These are phyloP conservation scores for Spizella passerina DNA, from an alignment of 2,797 vertebrate species.

Conservation along the genomic window DNA sequence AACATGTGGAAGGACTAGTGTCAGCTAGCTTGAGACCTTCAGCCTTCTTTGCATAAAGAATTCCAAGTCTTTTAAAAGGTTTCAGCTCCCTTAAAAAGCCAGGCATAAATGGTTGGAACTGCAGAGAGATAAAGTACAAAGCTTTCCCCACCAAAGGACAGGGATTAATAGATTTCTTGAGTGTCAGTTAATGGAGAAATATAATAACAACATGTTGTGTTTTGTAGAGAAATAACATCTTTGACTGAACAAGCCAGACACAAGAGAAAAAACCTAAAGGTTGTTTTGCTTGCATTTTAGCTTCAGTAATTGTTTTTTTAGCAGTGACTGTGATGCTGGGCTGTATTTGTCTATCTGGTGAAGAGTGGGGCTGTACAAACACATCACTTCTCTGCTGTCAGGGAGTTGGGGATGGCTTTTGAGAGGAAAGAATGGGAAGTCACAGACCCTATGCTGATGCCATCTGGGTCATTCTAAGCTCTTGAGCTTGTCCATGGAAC, in stretches of 20 bases:
- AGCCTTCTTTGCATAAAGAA: not conserved
- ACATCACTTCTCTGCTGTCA: not conserved
- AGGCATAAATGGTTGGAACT: accelerated
- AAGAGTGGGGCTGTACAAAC: not conserved
- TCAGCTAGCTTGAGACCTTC: not conserved
- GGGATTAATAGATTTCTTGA: not conserved
- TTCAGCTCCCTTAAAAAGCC: not conserved
- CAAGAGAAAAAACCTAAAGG: not conserved
- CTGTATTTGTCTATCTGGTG: accelerated
- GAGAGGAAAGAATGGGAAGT: not conserved
- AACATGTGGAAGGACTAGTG: not conserved
- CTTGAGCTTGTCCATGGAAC: accelerated
- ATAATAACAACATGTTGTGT: not conserved
- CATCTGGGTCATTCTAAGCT: not conserved
- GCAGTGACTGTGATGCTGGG: not conserved
- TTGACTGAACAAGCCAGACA: not conserved
- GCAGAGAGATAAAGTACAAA: not conserved
- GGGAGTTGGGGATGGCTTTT: not conserved
- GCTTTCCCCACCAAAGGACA: not conserved
- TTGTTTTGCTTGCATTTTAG: not conserved
- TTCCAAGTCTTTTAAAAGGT: not conserved
- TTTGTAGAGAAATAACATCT: not conserved
- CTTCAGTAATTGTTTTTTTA: not conserved
- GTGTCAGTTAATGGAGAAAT: not conserved
- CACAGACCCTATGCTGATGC: accelerated